Conservation (phyloP, 2,113 vertebrate genomes). For the Carettochelys insculpta region DNA sequence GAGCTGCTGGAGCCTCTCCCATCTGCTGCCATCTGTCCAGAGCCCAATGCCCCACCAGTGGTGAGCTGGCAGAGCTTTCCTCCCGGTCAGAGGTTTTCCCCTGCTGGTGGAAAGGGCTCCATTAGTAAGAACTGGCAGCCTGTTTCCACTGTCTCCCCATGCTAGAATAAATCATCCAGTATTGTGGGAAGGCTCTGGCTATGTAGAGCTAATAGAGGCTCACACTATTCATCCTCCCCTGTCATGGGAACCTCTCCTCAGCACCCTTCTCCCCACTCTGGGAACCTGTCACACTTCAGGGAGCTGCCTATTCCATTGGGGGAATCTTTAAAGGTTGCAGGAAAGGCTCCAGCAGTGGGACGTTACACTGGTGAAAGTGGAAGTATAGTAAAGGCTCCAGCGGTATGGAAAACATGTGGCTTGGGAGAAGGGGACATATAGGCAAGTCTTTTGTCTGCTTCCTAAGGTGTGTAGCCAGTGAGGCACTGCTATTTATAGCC, state of each 20-base stretch:
- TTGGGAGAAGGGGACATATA: background rate
- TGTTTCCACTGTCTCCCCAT: background rate
- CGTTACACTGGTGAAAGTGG: no score
- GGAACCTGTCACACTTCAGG: background rate
- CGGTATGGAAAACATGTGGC: no score
- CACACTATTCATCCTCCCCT: no score
- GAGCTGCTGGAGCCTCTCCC: background rate
- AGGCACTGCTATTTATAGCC: background rate
- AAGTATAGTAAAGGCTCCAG: background rate
- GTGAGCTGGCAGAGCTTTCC: background rate
- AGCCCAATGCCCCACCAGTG: background rate
- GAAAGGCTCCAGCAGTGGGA: background rate
- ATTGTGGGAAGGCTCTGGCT: background rate
- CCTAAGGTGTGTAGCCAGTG: background rate
- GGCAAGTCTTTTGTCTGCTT: background rate
- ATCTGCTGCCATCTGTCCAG: no score
- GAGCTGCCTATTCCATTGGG: background rate
- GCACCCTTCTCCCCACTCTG: background rate
- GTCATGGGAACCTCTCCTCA: no score
- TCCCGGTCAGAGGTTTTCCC: no score
- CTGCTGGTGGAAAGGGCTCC: no score
- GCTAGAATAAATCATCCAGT: background rate
- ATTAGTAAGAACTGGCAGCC: no score
- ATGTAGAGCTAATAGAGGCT: background rate
- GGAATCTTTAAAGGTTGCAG: background rate